phyloP scores from a whole-genome alignment of 23 tunicate species.

The Ascidia mentula region DNA sequence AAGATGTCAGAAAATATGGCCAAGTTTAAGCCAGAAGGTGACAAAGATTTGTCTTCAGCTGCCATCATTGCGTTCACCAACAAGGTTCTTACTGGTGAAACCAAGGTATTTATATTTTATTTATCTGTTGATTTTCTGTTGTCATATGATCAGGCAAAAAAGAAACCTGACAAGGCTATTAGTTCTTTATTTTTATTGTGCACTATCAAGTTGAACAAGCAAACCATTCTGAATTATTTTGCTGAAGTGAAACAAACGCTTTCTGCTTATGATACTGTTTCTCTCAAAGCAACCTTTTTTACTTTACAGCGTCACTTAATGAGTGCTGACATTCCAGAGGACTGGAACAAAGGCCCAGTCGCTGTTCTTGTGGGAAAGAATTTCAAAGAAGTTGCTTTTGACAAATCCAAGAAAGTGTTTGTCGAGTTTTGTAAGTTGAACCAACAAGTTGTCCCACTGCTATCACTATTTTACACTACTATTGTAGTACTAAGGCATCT shows the following conservation, averaged over 20 bases:
- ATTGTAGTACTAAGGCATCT: background rate
- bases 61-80: conserved; percentile 63
- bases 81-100: conserved; percentile 56
- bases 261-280: background rate
- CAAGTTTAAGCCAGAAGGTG: conserved; percentile 89
- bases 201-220: too few relatives aligned
- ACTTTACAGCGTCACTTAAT: conserved; percentile 75
- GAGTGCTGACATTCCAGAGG: conserved; percentile 90
- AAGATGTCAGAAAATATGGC: conserved; percentile 99
- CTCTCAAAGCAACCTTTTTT: too few relatives aligned
- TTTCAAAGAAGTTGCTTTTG: conserved; percentile 86
- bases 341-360: conserved; percentile 87
- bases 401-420: conserved; percentile 94
- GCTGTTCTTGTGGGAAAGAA: conserved; percentile 91
- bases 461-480: background rate
- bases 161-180: too few relatives aligned
- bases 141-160: too few relatives aligned
- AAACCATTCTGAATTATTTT: too few relatives aligned
- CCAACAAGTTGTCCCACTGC: background rate
- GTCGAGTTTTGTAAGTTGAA: conserved; percentile 94
- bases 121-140: too few relatives aligned
- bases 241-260: background rate
- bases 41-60: conserved; percentile 37
- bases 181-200: too few relatives aligned
- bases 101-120: conserved; percentile 43